Base-by-base conservation (phyloP, 1,140 invertebrate species). In the Heliconius hermathena region DNA sequence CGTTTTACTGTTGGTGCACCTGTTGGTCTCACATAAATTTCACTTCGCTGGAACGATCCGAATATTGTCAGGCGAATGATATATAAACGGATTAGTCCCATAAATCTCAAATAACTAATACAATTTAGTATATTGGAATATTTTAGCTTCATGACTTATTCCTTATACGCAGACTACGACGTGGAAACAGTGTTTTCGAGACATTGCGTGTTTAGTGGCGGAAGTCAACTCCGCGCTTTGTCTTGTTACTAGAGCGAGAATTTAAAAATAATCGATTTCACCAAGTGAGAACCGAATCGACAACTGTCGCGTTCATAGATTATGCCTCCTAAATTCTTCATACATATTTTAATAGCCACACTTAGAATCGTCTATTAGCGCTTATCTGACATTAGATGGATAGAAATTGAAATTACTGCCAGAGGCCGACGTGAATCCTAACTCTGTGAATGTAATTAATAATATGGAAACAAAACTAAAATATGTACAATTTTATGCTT, bases 1-100 rank as follows among this genome's bases (percentile, higher is more conserved):
- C 41, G 41, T 46, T 46, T 46, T 16, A 46, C 3, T 46, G 3
- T 46, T 46, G 13, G 3, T 46, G 16, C 41, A 46, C 41, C 41
- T 46, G 41, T 46, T 60, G 57, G 20, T 60, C n/a, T 60, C 57
- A 60, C n/a, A 60, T 60, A 22, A 60, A 60, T 22, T 60, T n/a
- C n/a, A 22, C 57, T 60, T 60, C n/a, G 57, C 9, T 26, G 20
- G 8, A 22, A 60, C 20, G 22, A 13, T 60, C 57, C 57, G 9
- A 60, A 60, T 60, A 60, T 26, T 60, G 57, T 22, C 57, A 60
- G 57, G 57, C 3, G 57, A 60, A 60, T 60, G 57, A 60, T n/a
- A 60, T 60, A 60, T 60, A 11, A n/a, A 60, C 22, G 57, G 26
- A 60, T 60, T 60, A 60, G n/a, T 60, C n/a, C 8, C 57, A 60